These are phyloP conservation scores for Lacanobia oleracea DNA, from an alignment of 2,888 invertebrate species.

Conservation along the genomic window DNA sequence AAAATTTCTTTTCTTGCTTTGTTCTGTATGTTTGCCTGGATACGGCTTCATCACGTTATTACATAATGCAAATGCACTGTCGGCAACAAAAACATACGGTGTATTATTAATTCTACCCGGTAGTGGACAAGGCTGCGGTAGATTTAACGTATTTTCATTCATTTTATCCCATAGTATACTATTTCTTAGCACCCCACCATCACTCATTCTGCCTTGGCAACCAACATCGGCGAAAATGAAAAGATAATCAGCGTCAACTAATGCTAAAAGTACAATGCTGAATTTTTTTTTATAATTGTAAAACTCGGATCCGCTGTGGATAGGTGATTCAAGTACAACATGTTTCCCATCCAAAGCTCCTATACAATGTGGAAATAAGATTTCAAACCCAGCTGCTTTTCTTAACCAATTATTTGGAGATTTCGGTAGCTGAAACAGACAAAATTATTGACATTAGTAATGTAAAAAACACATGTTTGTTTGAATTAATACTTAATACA, in stretches of 20 bases:
- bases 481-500: no score
- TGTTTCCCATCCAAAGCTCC: background rate
- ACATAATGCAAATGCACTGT: no score
- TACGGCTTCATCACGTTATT: background rate
- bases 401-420: no score
- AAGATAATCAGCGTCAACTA: background rate
- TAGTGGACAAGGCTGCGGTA: background rate
- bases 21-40: background rate
- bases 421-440: no score
- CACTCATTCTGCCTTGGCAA: background rate
- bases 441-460: no score
- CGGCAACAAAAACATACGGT: background rate
- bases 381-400: background rate
- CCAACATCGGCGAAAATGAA: background rate
- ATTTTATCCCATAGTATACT: background rate
- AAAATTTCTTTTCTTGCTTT: constrained; percentile 4
- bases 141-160: background rate
- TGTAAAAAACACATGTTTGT: no score
- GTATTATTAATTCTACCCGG: background rate
- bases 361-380: background rate
- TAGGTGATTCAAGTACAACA: no score
- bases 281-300: no score
- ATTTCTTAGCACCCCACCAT: background rate
- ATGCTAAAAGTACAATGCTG: background rate
- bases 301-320: no score